Evolutionary conservation across 53 echinoderm and acorn worm species (phyloP).

Genomic region (Pentamera pediparva): DNA sequence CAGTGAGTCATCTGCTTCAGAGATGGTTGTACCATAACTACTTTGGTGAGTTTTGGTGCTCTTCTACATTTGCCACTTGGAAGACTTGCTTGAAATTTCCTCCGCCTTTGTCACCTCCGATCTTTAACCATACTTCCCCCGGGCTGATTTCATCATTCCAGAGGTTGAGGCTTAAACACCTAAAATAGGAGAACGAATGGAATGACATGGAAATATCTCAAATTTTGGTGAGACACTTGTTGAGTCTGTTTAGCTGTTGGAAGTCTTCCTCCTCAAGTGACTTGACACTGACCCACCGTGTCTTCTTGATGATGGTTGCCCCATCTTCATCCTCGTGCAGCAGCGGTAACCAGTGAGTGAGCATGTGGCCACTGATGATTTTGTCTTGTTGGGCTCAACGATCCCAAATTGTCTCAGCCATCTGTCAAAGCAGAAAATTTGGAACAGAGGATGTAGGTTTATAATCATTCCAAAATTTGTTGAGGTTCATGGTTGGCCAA

Average conservation of each 20-base stretch:
- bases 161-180: neutral
- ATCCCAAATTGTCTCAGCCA: neutral
- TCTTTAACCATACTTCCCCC: neutral
- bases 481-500: neutral
- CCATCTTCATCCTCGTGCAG: neutral
- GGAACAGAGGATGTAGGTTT: neutral
- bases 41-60: neutral
- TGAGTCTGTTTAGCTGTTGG: neutral
- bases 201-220: neutral
- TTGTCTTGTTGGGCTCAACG: neutral
- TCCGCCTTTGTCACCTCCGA: constrained; percentile 7
- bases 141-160: neutral
- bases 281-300: neutral
- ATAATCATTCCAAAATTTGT: neutral
- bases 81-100: constrained; percentile 6
- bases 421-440: neutral
- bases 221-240: neutral
- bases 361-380: neutral
- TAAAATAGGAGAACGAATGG: neutral
- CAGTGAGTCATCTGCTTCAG: constrained; percentile 5
- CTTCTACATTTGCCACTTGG: constrained; percentile 5
- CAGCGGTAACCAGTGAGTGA: neutral
- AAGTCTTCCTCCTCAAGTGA: neutral
- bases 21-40: neutral
- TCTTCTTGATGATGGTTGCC: neutral